Percentiles rank a stretch among this genome's conserved stretches.
Evolutionary conservation across 2,113 vertebrate species (phyloP).

Genomic region (Raphicerus campestris): DNA sequence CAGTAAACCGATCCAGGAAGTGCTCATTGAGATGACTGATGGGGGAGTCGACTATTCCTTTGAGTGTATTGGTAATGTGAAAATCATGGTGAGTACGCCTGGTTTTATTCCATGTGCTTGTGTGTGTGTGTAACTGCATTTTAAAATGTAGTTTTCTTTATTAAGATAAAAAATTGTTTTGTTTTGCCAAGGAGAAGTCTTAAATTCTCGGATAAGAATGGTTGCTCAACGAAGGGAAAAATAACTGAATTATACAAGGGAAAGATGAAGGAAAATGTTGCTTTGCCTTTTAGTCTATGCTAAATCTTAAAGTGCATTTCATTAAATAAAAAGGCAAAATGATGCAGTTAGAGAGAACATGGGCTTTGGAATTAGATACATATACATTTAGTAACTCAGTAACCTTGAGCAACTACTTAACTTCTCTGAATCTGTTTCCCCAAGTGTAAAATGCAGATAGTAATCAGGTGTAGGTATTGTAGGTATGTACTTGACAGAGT

Average conservation of each 20-base stretch:
- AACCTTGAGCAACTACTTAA: not conserved
- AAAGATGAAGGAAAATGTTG: not conserved
- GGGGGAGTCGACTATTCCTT: constrained; percentile 87
- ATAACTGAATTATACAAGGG: not conserved
- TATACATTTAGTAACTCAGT: not conserved
- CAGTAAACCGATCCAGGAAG: constrained; percentile 84
- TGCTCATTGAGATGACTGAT: constrained; percentile 81
- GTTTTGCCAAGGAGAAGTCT: not conserved
- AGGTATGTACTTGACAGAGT: not conserved
- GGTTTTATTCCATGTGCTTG: not conserved
- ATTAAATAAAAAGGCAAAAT: not conserved
- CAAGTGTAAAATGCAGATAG: not conserved
- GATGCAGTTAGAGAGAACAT: not conserved
- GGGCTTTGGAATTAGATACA: not conserved
- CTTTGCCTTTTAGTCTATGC: not conserved
- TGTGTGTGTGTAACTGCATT: not conserved
- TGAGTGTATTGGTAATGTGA: constrained; percentile 85
- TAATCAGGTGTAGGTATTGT: not conserved
- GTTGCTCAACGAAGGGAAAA: not conserved
- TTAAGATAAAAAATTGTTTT: not conserved
- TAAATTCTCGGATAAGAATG: not conserved
- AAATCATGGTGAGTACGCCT: constrained; percentile 80
- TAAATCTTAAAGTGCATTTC: not conserved
- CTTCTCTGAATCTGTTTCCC: not conserved
- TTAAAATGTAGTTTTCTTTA: not conserved